Evolutionary conservation across 1,140 invertebrate genomes (phyloP).

Genomic region (Potamilus streckersoni): DNA sequence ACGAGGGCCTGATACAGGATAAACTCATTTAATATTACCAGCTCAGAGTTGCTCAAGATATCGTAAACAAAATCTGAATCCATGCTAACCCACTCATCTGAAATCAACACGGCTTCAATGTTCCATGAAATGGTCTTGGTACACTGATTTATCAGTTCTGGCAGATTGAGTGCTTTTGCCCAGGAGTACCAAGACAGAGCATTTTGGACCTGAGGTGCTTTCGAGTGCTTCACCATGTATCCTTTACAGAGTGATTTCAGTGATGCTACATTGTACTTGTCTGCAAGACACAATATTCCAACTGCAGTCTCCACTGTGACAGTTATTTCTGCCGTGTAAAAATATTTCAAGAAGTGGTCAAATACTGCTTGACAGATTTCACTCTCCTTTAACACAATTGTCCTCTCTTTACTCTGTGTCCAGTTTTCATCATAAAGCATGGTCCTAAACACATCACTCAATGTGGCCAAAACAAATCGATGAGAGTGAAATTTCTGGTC

Average conservation of each 20-base stretch:
- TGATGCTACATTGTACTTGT: conserved; percentile 67
- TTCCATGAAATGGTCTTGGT: conserved; percentile 67
- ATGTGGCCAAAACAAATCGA: conserved; percentile 67
- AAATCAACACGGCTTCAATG: conserved; percentile 55
- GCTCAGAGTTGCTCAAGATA: conserved; percentile 56
- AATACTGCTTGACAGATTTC: conserved; percentile 63
- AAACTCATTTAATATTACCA: conserved; percentile 62
- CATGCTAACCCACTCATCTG: conserved; percentile 62
- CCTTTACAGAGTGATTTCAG: conserved; percentile 61
- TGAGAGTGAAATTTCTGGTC: conserved; percentile 56
- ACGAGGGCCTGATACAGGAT: conserved; percentile 50
- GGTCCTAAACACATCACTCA: conserved; percentile 64
- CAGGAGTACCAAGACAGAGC: conserved; percentile 66
- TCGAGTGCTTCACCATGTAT: conserved; percentile 64
- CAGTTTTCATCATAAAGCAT: conserved; percentile 65
- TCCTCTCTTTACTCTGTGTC: conserved; percentile 45
- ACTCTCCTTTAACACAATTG: conserved; percentile 63
- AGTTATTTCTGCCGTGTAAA: conserved; percentile 66
- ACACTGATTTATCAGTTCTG: conserved; percentile 58
- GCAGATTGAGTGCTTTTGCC: conserved; percentile 63
- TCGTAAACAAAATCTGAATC: conserved; percentile 65
- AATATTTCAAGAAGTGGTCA: conserved; percentile 63
- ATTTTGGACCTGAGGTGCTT: conserved; percentile 61
- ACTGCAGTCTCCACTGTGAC: conserved; percentile 58
- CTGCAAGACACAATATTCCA: conserved; percentile 67